Conservation (phyloP, 1,140 invertebrate species). For the Hirudo medicinalis region DNA sequence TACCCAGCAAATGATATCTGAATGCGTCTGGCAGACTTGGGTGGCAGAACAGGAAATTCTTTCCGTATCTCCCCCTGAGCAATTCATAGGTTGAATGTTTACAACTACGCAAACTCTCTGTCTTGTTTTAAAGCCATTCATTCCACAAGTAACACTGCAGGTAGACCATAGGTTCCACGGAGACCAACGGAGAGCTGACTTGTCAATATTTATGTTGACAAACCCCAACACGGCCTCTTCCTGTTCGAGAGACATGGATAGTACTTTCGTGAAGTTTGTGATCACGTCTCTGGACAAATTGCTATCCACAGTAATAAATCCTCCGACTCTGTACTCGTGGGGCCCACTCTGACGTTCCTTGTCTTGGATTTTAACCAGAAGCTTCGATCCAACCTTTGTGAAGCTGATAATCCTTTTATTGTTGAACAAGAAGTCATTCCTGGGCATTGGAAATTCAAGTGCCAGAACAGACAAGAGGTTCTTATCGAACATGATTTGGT, state of each 20-base stretch:
- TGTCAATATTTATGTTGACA: neutral
- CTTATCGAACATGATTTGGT: slow-evolving; percentile 10
- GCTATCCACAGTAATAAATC: neutral
- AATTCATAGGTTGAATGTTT: neutral
- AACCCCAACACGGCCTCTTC: neutral
- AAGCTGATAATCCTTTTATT: slow-evolving; percentile 8
- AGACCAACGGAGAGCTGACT: neutral
- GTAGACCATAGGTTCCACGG: neutral
- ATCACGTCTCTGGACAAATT: neutral
- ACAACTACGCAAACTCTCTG: neutral
- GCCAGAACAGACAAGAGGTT: neutral
- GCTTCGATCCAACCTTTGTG: neutral
- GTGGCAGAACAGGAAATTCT: neutral
- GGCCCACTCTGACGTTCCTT: neutral
- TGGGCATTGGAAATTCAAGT: neutral
- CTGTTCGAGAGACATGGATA: neutral
- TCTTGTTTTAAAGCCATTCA: slow-evolving; percentile 2
- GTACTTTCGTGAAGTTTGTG: neutral
- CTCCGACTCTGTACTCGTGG: neutral
- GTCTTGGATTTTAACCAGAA: neutral
- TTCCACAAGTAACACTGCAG: slow-evolving; percentile 9
- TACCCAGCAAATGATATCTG: neutral
- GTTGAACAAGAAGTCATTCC: neutral
- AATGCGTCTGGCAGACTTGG: neutral
- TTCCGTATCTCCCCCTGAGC: neutral